Evolutionary conservation across 2,888 invertebrate species (phyloP).

Genomic region (Hypomecis punctinalis): DNA sequence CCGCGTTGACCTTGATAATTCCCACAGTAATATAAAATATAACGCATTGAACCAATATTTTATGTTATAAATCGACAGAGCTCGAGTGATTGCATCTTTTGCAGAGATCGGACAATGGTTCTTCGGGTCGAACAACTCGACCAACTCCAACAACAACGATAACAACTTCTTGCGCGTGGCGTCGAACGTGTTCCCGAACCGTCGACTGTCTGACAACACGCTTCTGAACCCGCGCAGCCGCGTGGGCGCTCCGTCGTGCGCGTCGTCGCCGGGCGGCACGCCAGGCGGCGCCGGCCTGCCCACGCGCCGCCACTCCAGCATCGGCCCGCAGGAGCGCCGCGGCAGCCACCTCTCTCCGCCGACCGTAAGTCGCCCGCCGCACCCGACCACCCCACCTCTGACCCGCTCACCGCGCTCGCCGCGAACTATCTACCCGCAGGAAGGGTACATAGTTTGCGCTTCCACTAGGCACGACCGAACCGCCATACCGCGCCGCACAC

Average conservation of each 20-base stretch:
- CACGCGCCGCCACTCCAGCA: slow-evolving; percentile 95
- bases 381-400: slow-evolving; percentile 3
- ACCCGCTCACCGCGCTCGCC: neutral
- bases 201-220: slow-evolving; percentile 96
- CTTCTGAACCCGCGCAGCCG: slow-evolving; percentile 95
- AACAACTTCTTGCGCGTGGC: slow-evolving; percentile 94
- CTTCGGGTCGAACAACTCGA: slow-evolving; percentile 93
- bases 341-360: slow-evolving; percentile 94
- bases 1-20: too few relatives aligned
- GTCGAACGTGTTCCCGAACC: slow-evolving; percentile 90
- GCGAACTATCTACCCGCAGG: neutral
- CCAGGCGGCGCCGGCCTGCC: slow-evolving; percentile 92
- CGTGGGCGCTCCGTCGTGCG: slow-evolving; percentile 94
- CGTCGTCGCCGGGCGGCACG: slow-evolving; percentile 91
- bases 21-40: too few relatives aligned
- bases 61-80: neutral
- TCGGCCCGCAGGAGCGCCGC: slow-evolving; percentile 95
- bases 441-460: neutral
- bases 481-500: slow-evolving; percentile 46
- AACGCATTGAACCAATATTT: too few relatives aligned
- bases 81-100: slow-evolving; percentile 11
- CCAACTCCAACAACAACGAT: slow-evolving; percentile 85
- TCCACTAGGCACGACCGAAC: slow-evolving; percentile 20
- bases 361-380: slow-evolving; percentile 87
- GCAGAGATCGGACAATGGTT: slow-evolving; percentile 90